Conservation (phyloP, 2,113 vertebrate genomes). For the Spheniscus mendiculus region DNA sequence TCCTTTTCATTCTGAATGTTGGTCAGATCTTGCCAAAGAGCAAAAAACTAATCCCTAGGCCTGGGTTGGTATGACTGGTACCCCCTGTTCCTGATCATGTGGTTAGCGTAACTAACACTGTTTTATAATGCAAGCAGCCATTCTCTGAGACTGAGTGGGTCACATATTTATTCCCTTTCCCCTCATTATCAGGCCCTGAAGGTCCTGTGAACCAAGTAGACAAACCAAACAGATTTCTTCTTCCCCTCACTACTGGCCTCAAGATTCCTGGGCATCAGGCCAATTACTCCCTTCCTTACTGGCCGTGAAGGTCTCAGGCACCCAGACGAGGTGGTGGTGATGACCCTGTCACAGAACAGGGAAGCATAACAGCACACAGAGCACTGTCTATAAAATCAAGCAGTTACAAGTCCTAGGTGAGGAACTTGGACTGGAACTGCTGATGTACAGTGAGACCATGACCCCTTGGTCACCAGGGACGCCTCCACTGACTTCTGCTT, state of each 20-base stretch:
- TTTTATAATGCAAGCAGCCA: background rate
- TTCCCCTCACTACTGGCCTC: background rate
- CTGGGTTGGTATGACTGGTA: background rate
- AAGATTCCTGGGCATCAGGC: background rate
- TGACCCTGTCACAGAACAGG: background rate
- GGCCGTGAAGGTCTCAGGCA: background rate
- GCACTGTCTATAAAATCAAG: background rate
- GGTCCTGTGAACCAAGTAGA: background rate
- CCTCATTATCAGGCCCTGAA: background rate
- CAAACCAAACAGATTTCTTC: background rate
- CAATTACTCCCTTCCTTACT: background rate
- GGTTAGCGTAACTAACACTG: background rate
- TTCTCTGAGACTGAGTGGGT: background rate
- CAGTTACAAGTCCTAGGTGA: background rate
- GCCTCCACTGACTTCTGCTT: background rate
- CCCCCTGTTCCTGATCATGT: background rate
- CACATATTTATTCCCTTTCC: background rate
- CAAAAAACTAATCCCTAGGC: background rate
- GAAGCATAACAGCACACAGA: background rate
- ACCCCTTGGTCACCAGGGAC: fast-evolving
- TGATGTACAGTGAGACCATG: background rate
- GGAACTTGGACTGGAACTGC: background rate
- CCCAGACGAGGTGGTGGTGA: background rate
- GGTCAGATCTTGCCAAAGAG: background rate
- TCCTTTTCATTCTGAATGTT: background rate